These are phyloP conservation scores for Ploceus nigricollis DNA, from an alignment of 2,113 vertebrate species.

Conservation along the genomic window DNA sequence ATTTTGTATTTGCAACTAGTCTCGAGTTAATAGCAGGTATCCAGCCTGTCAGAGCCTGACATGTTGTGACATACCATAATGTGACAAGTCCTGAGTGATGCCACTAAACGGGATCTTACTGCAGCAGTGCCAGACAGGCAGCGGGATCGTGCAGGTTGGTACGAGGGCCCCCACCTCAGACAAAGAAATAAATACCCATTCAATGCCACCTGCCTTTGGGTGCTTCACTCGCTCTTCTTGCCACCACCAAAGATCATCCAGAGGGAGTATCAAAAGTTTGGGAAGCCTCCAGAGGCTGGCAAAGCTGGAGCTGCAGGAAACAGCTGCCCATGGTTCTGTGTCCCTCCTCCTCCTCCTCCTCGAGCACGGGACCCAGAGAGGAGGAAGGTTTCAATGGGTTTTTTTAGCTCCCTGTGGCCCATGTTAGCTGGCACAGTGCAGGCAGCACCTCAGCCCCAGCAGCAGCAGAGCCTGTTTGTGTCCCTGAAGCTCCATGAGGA, in stretches of 20 bases:
- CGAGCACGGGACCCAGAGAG: background rate
- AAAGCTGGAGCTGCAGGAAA: background rate
- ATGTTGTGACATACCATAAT: constrained; percentile 56
- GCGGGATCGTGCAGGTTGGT: background rate
- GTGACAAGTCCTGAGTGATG: constrained; percentile 65
- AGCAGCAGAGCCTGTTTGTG: background rate
- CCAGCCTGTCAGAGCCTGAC: constrained; percentile 68
- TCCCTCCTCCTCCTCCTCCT: background rate
- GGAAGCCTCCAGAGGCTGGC: background rate
- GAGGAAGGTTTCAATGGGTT: accelerated
- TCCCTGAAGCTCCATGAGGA: background rate
- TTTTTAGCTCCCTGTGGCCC: accelerated
- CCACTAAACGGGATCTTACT: constrained; percentile 27
- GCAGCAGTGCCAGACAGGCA: constrained; percentile 25
- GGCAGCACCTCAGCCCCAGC: background rate
- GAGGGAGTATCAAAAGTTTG: accelerated
- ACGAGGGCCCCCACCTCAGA: background rate
- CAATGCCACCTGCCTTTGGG: background rate
- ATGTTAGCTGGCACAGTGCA: accelerated
- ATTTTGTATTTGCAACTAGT: constrained; percentile 46
- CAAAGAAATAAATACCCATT: background rate
- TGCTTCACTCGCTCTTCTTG: accelerated
- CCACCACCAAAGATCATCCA: background rate
- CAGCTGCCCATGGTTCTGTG: background rate
- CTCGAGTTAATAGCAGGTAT: constrained; percentile 64